Evolutionary conservation across 2,113 vertebrate genomes (phyloP).

Genomic region (Rattus rattus): DNA sequence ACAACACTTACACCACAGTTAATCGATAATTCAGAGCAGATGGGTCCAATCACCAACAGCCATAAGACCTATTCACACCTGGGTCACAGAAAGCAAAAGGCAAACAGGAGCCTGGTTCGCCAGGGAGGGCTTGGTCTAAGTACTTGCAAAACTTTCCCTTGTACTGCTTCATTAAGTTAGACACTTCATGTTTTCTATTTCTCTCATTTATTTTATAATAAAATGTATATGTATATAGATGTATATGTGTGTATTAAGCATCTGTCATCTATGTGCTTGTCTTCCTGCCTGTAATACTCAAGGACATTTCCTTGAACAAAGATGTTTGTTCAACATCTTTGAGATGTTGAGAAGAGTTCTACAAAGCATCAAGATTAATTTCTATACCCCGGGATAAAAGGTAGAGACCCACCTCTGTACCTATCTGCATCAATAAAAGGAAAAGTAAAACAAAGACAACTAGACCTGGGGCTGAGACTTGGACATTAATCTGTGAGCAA

Average conservation of each 20-base stretch:
- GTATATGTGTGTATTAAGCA: background rate
- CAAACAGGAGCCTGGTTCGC: background rate
- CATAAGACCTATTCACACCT: background rate
- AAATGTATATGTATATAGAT: background rate
- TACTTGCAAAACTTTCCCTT: background rate
- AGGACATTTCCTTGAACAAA: background rate
- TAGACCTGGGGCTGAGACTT: background rate
- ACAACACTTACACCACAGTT: background rate
- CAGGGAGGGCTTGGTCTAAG: background rate
- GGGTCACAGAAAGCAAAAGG: background rate
- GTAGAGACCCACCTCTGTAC: background rate
- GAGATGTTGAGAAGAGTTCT: background rate
- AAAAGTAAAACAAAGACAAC: background rate
- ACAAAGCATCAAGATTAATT: background rate
- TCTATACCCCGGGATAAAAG: background rate
- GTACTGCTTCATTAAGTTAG: background rate
- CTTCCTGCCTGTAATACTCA: background rate
- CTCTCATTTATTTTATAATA: conserved; percentile 17
- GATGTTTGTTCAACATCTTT: too few relatives aligned
- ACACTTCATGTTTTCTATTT: background rate
- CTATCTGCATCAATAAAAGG: background rate
- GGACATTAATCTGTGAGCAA: background rate
- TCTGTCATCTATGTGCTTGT: background rate
- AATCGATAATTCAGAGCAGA: background rate
- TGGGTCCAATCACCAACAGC: background rate